These are phyloP conservation scores for Lapara coniferarum DNA, from an alignment of 2,888 invertebrate species.

Conservation along the genomic window DNA sequence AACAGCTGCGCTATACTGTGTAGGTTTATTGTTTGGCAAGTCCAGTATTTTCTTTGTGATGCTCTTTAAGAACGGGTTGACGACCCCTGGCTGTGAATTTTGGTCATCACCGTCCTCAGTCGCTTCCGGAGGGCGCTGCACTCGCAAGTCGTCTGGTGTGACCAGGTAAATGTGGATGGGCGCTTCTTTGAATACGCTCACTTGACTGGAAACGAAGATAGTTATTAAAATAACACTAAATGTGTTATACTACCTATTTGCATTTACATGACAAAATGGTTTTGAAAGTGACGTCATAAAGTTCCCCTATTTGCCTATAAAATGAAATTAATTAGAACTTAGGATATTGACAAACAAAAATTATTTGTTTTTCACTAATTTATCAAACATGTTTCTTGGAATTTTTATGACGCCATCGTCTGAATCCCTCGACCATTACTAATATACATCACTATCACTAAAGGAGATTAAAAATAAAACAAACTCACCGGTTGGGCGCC, in stretches of 20 bases:
- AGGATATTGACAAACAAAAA: too few relatives aligned
- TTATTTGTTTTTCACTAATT: too few relatives aligned
- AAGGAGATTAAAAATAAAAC: neutral
- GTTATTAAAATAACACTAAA: too few relatives aligned
- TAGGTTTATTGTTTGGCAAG: conserved; percentile 21
- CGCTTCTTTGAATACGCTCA: conserved; percentile 60
- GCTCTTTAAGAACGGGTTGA: conserved; percentile 25
- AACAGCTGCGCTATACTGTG: neutral
- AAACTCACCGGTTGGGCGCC: conserved; percentile 47
- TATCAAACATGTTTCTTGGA: too few relatives aligned
- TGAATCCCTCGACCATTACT: neutral
- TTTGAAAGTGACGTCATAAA: too few relatives aligned
- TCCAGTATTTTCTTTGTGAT: conserved; percentile 20
- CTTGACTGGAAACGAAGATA: conserved; percentile 46
- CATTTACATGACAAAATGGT: too few relatives aligned
- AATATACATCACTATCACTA: neutral
- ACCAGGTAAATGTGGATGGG: conserved; percentile 55
- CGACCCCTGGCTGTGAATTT: conserved; percentile 33
- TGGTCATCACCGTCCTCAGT: conserved; percentile 29
- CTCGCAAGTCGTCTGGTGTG: conserved; percentile 55
- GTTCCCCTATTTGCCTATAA: too few relatives aligned
- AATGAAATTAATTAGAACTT: too few relatives aligned
- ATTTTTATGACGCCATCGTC: too few relatives aligned
- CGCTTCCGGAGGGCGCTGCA: conserved; percentile 29
- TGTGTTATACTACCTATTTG: too few relatives aligned